Percentiles rank a stretch among this genome's conserved stretches.
Conservation (phyloP, 2,797 vertebrate species). For the Sternotherus odoratus region DNA sequence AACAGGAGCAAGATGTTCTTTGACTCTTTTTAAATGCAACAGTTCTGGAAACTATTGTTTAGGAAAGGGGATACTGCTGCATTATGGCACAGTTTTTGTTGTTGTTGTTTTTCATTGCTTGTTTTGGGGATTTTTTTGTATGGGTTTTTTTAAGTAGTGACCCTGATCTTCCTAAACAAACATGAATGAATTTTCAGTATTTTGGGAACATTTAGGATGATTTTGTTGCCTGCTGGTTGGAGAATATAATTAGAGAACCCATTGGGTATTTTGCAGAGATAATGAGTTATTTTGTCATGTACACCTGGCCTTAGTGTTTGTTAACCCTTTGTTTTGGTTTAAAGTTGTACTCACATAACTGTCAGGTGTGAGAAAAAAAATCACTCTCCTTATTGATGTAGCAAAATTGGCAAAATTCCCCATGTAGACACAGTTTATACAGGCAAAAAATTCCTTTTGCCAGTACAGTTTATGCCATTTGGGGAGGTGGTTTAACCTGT, state of each 20-base stretch:
- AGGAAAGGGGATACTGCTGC: background rate
- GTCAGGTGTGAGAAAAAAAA: background rate
- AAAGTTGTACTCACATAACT: background rate
- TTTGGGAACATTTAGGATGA: background rate
- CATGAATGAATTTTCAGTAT: too few relatives aligned
- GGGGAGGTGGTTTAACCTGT: background rate
- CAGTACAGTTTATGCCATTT: background rate
- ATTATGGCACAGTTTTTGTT: background rate
- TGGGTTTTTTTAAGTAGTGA: background rate
- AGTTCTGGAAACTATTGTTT: background rate
- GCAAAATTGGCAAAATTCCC: background rate
- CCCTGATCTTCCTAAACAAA: too few relatives aligned
- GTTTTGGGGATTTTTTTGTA: background rate
- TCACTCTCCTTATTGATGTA: background rate
- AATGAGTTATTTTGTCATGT: background rate
- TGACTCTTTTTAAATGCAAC: background rate
- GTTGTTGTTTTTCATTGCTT: background rate
- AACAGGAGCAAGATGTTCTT: background rate
- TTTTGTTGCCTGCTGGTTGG: background rate
- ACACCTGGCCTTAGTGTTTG: background rate
- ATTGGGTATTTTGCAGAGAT: background rate
- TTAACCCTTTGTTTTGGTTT: background rate
- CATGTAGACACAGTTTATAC: background rate
- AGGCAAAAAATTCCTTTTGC: too few relatives aligned
- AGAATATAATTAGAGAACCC: background rate